Evolutionary conservation across 23 tunicate genomes (phyloP).

Genomic region (Halocynthia aurantium): DNA sequence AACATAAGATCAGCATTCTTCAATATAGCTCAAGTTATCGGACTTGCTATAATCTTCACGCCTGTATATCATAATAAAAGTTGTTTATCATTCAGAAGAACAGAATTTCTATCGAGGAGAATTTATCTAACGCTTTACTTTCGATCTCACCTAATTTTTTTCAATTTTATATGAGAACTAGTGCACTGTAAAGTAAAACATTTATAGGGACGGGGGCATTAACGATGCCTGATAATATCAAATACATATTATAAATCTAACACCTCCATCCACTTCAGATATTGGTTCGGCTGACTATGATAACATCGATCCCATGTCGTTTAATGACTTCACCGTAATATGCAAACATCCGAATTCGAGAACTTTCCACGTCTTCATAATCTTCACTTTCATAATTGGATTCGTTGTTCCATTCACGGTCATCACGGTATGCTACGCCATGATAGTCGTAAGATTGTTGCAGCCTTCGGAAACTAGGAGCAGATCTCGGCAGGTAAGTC

Average conservation of each 20-base stretch:
- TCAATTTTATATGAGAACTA: no score
- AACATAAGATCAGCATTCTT: no score
- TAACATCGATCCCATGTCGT: neutral
- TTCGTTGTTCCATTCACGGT: constrained; percentile 74
- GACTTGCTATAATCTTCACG: no score
- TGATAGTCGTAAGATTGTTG: constrained; percentile 61
- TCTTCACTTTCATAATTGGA: constrained; percentile 65
- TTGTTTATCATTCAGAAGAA: no score
- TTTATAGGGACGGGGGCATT: no score
- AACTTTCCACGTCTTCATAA: constrained; percentile 54
- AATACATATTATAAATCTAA: no score
- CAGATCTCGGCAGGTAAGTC: constrained; percentile 64
- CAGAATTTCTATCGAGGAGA: no score
- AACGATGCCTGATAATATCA: no score
- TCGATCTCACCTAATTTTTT: neutral
- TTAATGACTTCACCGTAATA: neutral
- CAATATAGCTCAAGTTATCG: no score
- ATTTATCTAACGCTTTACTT: neutral
- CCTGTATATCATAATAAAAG: no score
- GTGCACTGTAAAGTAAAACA: no score
- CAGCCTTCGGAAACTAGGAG: constrained; percentile 66
- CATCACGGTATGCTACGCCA: constrained; percentile 73
- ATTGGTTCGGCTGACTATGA: constrained; percentile 3
- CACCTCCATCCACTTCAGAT: neutral
- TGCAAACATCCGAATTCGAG: constrained; percentile 64